Conservation (phyloP, 2,888 invertebrate species). For the Neoitamus cyanurus region DNA sequence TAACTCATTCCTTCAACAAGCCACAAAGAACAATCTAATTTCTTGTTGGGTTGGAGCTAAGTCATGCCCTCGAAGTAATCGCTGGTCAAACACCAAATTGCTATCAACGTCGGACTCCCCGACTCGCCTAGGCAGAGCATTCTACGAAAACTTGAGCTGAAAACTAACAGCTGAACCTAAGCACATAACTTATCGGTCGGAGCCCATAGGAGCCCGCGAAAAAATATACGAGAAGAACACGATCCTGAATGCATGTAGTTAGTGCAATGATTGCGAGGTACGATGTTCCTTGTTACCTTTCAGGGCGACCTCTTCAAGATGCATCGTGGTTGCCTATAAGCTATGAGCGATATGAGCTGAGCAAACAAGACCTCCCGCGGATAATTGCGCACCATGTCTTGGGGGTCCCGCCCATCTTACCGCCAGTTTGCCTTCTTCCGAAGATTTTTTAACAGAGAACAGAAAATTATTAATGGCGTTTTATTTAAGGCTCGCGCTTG, state of each 20-base stretch:
- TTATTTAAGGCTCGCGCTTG: neutral
- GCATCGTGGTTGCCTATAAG: slow-evolving; percentile 3
- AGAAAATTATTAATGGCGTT: slow-evolving; percentile 42
- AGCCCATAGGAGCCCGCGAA: slow-evolving; percentile 4
- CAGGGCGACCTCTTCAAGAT: slow-evolving; percentile 28
- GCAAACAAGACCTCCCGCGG: slow-evolving; percentile 62
- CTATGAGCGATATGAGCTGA: slow-evolving; percentile 36
- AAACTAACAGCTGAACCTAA: neutral
- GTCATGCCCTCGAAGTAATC: neutral
- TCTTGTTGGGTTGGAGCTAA: neutral
- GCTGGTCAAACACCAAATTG: neutral
- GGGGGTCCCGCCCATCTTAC: slow-evolving; percentile 63
- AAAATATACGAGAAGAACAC: slow-evolving; percentile 21
- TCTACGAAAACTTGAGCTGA: neutral
- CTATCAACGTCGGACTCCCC: slow-evolving; percentile 1
- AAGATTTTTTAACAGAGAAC: slow-evolving; percentile 13
- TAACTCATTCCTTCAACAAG: neutral
- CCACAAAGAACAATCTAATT: neutral
- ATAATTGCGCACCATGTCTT: slow-evolving; percentile 66
- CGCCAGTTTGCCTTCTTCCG: neutral
- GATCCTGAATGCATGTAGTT: slow-evolving; percentile 31
- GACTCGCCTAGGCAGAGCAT: neutral
- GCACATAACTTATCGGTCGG: slow-evolving; percentile 7
- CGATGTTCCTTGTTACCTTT: slow-evolving; percentile 35
- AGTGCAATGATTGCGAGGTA: slow-evolving; percentile 40